Evolutionary conservation across 2,888 invertebrate species (phyloP).

Genomic region (Eupithecia inturbata): DNA sequence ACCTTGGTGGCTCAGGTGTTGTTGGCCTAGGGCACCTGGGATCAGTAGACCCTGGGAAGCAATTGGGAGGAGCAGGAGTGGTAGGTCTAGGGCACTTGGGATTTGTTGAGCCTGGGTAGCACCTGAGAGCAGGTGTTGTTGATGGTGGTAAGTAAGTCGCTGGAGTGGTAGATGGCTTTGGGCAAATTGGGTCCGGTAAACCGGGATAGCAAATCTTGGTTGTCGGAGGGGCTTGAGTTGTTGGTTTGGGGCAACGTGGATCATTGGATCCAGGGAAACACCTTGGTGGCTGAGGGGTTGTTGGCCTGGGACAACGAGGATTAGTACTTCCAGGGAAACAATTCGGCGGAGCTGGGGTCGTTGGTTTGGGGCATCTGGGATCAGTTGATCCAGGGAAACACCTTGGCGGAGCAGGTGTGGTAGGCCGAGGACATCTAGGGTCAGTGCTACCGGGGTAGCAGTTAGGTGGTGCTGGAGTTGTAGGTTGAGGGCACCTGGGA

Average conservation of each 20-base stretch:
- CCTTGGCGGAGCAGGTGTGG: conserved; percentile 43
- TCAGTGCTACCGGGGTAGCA: conserved; percentile 38
- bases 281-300: conserved; percentile 49
- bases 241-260: conserved; percentile 34
- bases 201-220: conserved; percentile 57
- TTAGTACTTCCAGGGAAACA: conserved; percentile 60
- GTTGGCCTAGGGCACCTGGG: conserved; percentile 46
- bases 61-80: conserved; percentile 47
- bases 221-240: conserved; percentile 45
- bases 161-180: conserved; percentile 48
- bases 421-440: conserved; percentile 30
- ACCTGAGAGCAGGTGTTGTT: conserved; percentile 49
- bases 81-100: conserved; percentile 50
- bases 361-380: conserved; percentile 52
- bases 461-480: conserved; percentile 45
- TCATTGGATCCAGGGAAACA: conserved; percentile 48
- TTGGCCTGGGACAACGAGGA: conserved; percentile 48
- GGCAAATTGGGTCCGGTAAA: conserved; percentile 54
- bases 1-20: conserved; percentile 34
- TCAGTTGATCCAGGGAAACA: conserved; percentile 53
- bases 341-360: conserved; percentile 45
- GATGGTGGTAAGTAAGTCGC: conserved; percentile 49
- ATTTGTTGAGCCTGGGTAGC: conserved; percentile 58
- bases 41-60: conserved; percentile 46
- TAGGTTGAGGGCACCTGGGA: conserved; percentile 49